Evolutionary conservation across 2,888 invertebrate genomes (phyloP).

Genomic region (Sarcophaga rosellei): DNA sequence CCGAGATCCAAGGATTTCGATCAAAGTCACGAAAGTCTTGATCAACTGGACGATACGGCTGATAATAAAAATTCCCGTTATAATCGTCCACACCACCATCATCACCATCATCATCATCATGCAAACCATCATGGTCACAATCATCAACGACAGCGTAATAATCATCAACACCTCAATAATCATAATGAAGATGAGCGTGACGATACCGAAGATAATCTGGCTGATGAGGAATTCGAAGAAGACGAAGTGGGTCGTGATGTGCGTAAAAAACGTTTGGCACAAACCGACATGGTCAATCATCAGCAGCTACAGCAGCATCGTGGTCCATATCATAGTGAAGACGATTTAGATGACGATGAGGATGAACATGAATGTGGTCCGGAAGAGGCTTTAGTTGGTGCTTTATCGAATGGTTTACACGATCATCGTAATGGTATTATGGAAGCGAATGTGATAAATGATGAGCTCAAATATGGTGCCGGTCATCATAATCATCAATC

Average conservation of each 20-base stretch:
- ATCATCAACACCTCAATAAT: slow-evolving; percentile 68
- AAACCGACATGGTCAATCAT: slow-evolving; percentile 54
- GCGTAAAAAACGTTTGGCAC: slow-evolving; percentile 74
- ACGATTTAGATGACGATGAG: slow-evolving; percentile 70
- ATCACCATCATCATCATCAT: slow-evolving; percentile 71
- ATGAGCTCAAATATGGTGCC: slow-evolving; percentile 81
- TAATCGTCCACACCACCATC: slow-evolving; percentile 65
- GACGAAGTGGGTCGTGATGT: slow-evolving; percentile 80
- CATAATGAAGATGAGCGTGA: slow-evolving; percentile 77
- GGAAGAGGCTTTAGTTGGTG: slow-evolving; percentile 66
- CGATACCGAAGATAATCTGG: slow-evolving; percentile 80
- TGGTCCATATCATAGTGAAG: slow-evolving; percentile 60
- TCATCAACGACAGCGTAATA: slow-evolving; percentile 73
- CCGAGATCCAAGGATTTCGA: slow-evolving; percentile 80
- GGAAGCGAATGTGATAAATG: slow-evolving; percentile 81
- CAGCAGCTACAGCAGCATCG: slow-evolving; percentile 48
- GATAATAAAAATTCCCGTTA: slow-evolving; percentile 60
- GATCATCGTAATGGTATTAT: slow-evolving; percentile 70
- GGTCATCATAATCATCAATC: slow-evolving; percentile 81
- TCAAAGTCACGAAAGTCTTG: slow-evolving; percentile 79
- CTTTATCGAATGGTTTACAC: slow-evolving; percentile 63
- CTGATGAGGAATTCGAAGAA: slow-evolving; percentile 80
- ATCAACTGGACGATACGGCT: slow-evolving; percentile 74
- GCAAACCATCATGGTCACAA: slow-evolving; percentile 73
- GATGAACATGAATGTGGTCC: slow-evolving; percentile 70